Conservation (phyloP, 1,140 invertebrate genomes). For the Andrena cerasifolii region DNA sequence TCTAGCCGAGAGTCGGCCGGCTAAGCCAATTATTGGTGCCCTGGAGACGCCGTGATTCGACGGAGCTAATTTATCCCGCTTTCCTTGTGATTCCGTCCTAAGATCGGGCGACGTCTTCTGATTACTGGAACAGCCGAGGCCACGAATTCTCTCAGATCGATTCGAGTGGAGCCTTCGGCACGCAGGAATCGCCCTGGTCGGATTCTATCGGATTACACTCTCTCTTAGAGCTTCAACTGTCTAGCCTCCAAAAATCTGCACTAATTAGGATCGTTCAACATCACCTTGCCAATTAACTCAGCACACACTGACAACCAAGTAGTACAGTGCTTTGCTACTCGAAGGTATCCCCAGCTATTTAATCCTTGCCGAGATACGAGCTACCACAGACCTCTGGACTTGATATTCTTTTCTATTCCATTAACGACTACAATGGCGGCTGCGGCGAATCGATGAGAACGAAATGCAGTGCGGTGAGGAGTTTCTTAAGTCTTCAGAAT, state of each 20-base stretch:
- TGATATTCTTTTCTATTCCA: no score
- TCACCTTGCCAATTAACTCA: no score
- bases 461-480: no score
- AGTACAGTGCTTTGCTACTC: no score
- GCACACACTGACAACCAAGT: no score
- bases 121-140: conserved; percentile 35
- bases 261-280: no score
- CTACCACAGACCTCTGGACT: no score
- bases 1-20: conserved; percentile 45
- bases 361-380: no score
- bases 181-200: not conserved
- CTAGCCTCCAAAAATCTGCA: no score
- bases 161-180: not conserved
- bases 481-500: not conserved
- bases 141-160: conserved; percentile 1
- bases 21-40: conserved; percentile 78
- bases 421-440: no score
- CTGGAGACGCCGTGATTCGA: conserved; percentile 70
- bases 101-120: conserved; percentile 42
- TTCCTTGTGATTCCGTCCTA: conserved; percentile 35
- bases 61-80: conserved; percentile 74
- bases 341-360: not conserved
- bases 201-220: not conserved
- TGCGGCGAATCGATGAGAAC: no score
- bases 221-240: not conserved